Evolutionary conservation across 2,888 invertebrate genomes (phyloP).

Genomic region (Ecliptopera silaceata): DNA sequence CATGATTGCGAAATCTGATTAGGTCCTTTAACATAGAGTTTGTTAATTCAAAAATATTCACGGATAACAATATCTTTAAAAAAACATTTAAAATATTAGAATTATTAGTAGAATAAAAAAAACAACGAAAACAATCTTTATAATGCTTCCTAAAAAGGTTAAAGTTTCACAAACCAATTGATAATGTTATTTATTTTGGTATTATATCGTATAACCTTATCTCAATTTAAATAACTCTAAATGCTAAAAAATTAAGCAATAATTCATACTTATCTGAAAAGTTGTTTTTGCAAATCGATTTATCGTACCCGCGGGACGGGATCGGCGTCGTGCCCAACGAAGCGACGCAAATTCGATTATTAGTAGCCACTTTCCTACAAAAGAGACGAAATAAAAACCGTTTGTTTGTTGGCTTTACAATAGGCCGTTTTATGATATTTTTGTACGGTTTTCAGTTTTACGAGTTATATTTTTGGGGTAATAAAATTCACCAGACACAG

Average conservation of each 20-base stretch:
- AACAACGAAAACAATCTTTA: too few species aligned
- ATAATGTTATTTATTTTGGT: not conserved
- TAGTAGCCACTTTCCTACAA: conserved; percentile 25
- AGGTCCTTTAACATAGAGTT: not conserved
- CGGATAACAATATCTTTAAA: not conserved
- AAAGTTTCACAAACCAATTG: not conserved
- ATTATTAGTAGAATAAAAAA: too few species aligned
- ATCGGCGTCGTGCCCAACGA: conserved; percentile 24
- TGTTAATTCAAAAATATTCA: conserved; percentile 3
- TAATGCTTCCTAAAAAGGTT: too few species aligned
- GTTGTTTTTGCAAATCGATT: conserved; percentile 24
- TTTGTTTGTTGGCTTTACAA: conserved; percentile 14
- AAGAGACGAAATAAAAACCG: conserved; percentile 16
- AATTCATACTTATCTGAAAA: conserved; percentile 23
- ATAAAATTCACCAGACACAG: too few species aligned
- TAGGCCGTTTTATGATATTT: not conserved
- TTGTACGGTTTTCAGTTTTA: not conserved
- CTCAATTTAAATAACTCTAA: not conserved
- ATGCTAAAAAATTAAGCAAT: conserved; percentile 15
- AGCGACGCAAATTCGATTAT: conserved; percentile 29
- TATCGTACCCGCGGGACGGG: conserved; percentile 23
- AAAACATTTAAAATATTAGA: conserved; percentile 5
- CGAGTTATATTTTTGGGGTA: not conserved
- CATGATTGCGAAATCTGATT: conserved; percentile 14
- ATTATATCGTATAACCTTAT: not conserved